Conservation (phyloP, 1,140 invertebrate species). For the Battus philenor region DNA sequence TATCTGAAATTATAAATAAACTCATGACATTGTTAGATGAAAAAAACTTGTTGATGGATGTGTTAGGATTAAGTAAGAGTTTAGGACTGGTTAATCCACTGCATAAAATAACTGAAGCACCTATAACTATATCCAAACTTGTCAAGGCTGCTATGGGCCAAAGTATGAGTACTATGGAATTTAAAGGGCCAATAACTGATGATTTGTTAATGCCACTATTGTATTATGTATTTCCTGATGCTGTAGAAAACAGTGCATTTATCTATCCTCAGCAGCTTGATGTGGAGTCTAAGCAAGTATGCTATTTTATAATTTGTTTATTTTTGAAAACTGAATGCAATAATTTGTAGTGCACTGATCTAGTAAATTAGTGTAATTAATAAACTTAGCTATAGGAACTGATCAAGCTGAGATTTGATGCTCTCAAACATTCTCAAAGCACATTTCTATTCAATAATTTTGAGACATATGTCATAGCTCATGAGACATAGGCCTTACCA, state of each 20-base stretch:
- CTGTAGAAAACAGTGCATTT: constrained; percentile 78
- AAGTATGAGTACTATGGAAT: constrained; percentile 42
- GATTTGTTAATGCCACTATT: constrained; percentile 86
- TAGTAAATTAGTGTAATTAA: too few relatives aligned
- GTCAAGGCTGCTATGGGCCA: constrained; percentile 65
- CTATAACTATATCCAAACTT: constrained; percentile 70
- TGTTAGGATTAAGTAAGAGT: constrained; percentile 57
- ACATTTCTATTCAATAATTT: too few relatives aligned
- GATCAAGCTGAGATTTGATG: too few relatives aligned
- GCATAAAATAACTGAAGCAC: constrained; percentile 67
- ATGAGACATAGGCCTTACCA: too few relatives aligned
- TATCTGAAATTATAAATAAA: constrained; percentile 79
- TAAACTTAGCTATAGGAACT: too few relatives aligned
- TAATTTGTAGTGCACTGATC: too few relatives aligned
- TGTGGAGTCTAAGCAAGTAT: constrained; percentile 60
- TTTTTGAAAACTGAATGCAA: too few relatives aligned
- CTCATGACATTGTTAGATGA: constrained; percentile 60
- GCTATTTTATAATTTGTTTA: constrained; percentile 15
- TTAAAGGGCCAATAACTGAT: constrained; percentile 85
- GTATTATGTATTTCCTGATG: constrained; percentile 93
- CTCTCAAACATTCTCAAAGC: too few relatives aligned
- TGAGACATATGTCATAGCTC: too few relatives aligned
- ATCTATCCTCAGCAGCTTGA: constrained; percentile 53
- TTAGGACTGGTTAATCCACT: constrained; percentile 62
- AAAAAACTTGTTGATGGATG: constrained; percentile 56